phyloP scores from a whole-genome alignment of 1,140 invertebrate species.

The Himalopsyche phryganea region DNA sequence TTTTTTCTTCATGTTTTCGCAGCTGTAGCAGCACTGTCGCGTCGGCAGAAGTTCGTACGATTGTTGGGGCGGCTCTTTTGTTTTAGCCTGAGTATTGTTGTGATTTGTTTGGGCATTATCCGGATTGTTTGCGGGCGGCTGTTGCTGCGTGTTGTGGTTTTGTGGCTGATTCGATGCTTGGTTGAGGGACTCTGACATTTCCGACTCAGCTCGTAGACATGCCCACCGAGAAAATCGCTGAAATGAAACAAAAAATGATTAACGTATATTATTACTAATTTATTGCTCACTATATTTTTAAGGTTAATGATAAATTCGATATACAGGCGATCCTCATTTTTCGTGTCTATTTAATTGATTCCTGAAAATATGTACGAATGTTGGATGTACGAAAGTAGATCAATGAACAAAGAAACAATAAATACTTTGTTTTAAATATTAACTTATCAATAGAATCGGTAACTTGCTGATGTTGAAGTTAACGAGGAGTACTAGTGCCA shows the following conservation, averaged over 20 bases:
- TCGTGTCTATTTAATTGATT: no score
- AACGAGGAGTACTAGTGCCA: no score
- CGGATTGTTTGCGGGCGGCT: neutral
- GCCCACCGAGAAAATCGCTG: constrained; percentile 45
- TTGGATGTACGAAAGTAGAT: no score
- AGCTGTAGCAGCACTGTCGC: constrained; percentile 26
- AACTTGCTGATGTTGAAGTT: no score
- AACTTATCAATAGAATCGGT: no score
- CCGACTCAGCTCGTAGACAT: constrained; percentile 45
- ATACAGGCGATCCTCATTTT: no score
- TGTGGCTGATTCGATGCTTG: constrained; percentile 3
- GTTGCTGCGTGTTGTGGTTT: neutral
- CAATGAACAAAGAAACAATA: no score
- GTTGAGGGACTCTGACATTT: constrained; percentile 21
- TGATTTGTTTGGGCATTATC: neutral
- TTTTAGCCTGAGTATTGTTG: constrained; percentile 6
- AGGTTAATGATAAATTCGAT: no score
- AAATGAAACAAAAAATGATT: constrained; percentile 37
- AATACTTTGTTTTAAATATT: no score
- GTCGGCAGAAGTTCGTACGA: constrained; percentile 21
- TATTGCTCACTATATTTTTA: no score
- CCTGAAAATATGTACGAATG: no score
- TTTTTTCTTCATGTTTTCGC: constrained; percentile 27
- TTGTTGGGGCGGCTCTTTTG: constrained; percentile 16
- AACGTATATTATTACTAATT: no score